A percentile compares a stretch with the other conserved stretches of the same genome.
Evolutionary conservation across 2,113 vertebrate species (phyloP).

Genomic region (Salvelinus fontinalis): DNA sequence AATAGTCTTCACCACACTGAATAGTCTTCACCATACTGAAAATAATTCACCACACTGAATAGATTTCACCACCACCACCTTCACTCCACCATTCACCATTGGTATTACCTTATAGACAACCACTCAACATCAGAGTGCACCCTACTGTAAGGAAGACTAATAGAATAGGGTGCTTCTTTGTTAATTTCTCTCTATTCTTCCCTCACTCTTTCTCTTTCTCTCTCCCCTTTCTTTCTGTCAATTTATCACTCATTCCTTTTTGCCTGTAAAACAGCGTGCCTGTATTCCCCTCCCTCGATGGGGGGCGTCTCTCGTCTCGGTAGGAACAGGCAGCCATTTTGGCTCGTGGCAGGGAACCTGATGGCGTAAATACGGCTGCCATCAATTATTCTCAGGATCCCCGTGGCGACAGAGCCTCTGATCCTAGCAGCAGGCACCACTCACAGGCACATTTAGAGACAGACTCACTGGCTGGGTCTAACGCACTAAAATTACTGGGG

Average conservation of each 20-base stretch:
- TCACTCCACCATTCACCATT: too few species aligned
- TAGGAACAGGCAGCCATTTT: constrained; percentile 74
- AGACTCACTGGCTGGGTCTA: neutral
- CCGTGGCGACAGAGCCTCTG: constrained; percentile 53
- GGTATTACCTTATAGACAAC: neutral
- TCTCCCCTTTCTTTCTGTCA: neutral
- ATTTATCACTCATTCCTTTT: constrained; percentile 20
- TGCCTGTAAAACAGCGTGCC: constrained; percentile 37
- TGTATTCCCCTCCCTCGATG: constrained; percentile 41
- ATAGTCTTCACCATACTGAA: too few species aligned
- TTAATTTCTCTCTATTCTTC: constrained; percentile 1
- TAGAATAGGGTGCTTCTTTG: constrained; percentile 8
- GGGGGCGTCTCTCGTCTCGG: constrained; percentile 57
- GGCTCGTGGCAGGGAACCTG: constrained; percentile 66
- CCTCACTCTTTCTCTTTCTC: neutral
- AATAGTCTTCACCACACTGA: too few species aligned
- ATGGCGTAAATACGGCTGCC: constrained; percentile 65
- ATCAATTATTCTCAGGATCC: constrained; percentile 67
- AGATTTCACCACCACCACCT: too few species aligned
- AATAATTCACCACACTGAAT: too few species aligned
- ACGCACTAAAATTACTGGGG: too few species aligned
- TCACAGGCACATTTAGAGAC: constrained; percentile 47
- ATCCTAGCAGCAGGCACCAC: constrained; percentile 35
- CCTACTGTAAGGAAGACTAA: neutral
- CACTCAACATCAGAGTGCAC: neutral